These are phyloP conservation scores for Nyctibius bracteatus DNA, from an alignment of 2,113 vertebrate genomes.

Conservation along the genomic window DNA sequence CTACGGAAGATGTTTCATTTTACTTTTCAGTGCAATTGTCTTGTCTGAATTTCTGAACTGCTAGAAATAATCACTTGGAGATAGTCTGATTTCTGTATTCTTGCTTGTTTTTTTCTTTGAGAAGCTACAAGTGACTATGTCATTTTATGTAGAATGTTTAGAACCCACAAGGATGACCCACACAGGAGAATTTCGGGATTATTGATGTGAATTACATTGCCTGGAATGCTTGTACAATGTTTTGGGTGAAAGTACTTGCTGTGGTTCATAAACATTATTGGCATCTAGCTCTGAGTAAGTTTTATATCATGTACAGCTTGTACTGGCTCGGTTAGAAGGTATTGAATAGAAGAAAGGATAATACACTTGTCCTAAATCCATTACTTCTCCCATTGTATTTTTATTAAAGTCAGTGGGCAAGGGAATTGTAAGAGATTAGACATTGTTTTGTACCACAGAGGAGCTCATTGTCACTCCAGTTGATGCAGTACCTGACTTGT, in stretches of 20 bases:
- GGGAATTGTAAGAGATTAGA: slow-evolving; percentile 48
- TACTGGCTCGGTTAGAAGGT: not conserved
- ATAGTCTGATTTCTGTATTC: not conserved
- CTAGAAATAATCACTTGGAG: not conserved
- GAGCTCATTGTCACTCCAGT: not conserved
- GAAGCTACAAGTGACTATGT: not conserved
- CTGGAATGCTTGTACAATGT: not conserved
- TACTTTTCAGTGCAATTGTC: not conserved
- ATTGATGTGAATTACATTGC: not conserved
- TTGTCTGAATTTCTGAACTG: not conserved
- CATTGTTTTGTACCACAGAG: slow-evolving; percentile 10
- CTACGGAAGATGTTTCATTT: not conserved
- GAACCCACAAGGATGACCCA: not conserved
- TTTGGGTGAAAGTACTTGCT: not conserved
- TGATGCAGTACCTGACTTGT: slow-evolving; percentile 6
- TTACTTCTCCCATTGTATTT: slow-evolving; percentile 37
- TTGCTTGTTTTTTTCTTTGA: not conserved
- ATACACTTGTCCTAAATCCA: slow-evolving; percentile 29
- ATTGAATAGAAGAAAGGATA: not conserved
- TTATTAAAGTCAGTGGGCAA: slow-evolving; percentile 36
- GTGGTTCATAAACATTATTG: not conserved
- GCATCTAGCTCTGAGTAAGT: not conserved
- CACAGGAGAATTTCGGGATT: not conserved
- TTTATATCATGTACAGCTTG: not conserved
- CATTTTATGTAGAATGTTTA: not conserved